Percentiles rank a stretch among this genome's conserved stretches.
Evolutionary conservation across 2,888 invertebrate genomes (phyloP).

Genomic region (Heliconius hortense): DNA sequence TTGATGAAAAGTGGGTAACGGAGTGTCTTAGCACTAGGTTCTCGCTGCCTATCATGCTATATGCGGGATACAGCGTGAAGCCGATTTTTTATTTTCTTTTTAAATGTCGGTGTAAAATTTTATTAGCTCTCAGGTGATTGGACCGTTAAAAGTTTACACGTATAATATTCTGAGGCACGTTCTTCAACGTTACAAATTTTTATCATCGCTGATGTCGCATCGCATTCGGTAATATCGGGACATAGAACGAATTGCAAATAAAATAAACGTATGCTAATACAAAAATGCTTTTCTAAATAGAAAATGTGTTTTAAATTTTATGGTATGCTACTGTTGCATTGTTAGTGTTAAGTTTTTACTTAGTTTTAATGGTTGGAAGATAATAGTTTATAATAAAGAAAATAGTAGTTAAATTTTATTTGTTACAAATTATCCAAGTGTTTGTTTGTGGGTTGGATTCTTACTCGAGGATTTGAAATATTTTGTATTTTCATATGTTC

Average conservation of each 20-base stretch:
- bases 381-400: not conserved
- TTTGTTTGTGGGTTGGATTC: too few relatives aligned
- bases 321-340: not conserved
- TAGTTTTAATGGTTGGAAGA: not conserved
- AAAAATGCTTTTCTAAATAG: conserved; percentile 44
- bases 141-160: conserved; percentile 52
- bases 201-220: conserved; percentile 50
- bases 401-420: not conserved
- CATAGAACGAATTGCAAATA: conserved; percentile 32
- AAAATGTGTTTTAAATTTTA: not conserved
- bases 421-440: not conserved
- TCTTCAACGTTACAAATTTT: conserved; percentile 52
- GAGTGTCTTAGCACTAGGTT: too few relatives aligned
- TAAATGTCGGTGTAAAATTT: conserved; percentile 44
- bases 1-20: too few relatives aligned
- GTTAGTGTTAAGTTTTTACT: not conserved
- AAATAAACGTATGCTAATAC: conserved; percentile 53
- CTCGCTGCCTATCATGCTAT: too few relatives aligned
- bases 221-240: conserved; percentile 38
- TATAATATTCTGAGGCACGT: conserved; percentile 64
- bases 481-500: too few relatives aligned
- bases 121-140: conserved; percentile 61
- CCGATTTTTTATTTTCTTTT: too few relatives aligned
- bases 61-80: too few relatives aligned
- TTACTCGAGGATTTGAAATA: too few relatives aligned